Evolutionary conservation across 2,113 vertebrate genomes (phyloP).

Genomic region (Gobio gobio): DNA sequence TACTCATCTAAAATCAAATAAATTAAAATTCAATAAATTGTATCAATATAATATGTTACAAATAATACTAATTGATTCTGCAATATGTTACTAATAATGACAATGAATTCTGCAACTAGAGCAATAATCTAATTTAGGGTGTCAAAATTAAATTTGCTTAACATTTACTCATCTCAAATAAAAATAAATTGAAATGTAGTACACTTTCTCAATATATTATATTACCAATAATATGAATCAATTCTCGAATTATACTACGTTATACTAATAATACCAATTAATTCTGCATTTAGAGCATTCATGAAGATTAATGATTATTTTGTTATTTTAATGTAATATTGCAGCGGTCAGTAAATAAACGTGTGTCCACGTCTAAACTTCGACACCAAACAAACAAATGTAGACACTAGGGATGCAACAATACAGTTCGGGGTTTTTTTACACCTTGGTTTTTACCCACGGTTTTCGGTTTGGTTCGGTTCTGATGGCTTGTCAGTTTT

Average conservation of each 20-base stretch:
- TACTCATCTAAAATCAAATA: not conserved
- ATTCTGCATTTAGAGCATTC: not conserved
- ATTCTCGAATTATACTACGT: not conserved
- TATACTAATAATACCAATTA: not conserved
- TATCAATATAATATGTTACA: not conserved
- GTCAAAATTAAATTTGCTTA: not conserved
- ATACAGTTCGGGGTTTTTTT: too few relatives aligned
- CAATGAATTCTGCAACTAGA: not conserved
- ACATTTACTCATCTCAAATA: too few relatives aligned
- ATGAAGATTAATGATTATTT: not conserved
- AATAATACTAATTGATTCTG: not conserved
- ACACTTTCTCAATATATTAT: too few relatives aligned
- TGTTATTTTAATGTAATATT: not conserved
- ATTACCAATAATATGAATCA: too few relatives aligned
- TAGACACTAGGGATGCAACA: too few relatives aligned
- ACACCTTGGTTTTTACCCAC: too few relatives aligned
- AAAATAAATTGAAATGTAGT: too few relatives aligned
- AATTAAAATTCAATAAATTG: not conserved
- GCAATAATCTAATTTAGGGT: not conserved
- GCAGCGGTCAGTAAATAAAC: not conserved
- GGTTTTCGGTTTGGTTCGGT: too few relatives aligned
- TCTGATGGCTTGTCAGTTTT: too few relatives aligned
- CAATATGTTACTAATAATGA: too few relatives aligned
- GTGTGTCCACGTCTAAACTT: too few relatives aligned
- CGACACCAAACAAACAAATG: not conserved